Evolutionary conservation across 2,888 invertebrate species (phyloP), one percentile per base, ranked within the genome.

Genomic region (Diabrotica balteata): DNA sequence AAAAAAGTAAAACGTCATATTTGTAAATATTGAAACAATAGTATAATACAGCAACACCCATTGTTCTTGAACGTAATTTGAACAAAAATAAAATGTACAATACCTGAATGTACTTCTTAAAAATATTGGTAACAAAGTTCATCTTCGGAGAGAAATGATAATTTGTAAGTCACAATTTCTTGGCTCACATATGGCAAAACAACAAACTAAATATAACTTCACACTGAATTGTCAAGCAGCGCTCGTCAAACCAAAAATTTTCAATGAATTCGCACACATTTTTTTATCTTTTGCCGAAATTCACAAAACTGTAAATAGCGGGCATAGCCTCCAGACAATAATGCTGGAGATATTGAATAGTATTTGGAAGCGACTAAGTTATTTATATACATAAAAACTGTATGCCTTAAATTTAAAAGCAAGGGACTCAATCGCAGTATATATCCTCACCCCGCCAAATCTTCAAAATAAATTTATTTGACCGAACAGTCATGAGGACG

Each of bases 301-400:
- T 52, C 46, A 46, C 11, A 49, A 43, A 51, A 63, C 45, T 49
- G 44, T 7, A n/a, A 44, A 8, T 47, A 9, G 44, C 8, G 45
- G 8, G 44, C 43, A 57, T 32, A 47, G 57, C 49, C 55, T 57
- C 10, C 57, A 49, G 63, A 64, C 64, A 64, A 64, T 64, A 46
- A 58, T 59, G 62, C 43, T 66, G 55, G 65, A 66, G 58, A 57
- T 68, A 66, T 70, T 62, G 64, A 68, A 67, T 64, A 66, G 64
- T 62, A 70, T 72, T 70, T 64, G 64, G 68, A 70, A 64, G 66
- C 68, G 59, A 66, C 69, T 70, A 66, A 68, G 68, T 68, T 70
- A 69, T 72, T 70, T 72, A 72, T 72, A 72, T 58, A 69, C 68
- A 67, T 71, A 71, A 71, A 71, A 71, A 71, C 69, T 69, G 62